Conservation (phyloP, 2,113 vertebrate genomes). For the Falcunculus frontatus region DNA sequence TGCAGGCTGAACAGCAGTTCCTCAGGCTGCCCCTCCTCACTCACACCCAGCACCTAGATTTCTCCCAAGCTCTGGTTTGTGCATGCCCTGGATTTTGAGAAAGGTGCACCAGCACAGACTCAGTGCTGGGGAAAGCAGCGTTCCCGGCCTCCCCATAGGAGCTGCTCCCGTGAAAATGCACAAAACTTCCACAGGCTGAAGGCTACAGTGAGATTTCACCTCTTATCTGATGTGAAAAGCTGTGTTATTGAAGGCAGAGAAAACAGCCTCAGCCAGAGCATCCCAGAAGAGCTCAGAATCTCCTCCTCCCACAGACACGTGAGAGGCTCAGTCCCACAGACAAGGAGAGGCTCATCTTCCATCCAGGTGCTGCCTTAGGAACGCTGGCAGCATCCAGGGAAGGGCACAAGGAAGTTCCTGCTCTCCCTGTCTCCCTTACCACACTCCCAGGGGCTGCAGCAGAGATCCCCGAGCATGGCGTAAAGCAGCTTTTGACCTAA, state of each 20-base stretch:
- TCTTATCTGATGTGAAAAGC: neutral
- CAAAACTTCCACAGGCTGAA: neutral
- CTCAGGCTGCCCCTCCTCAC: neutral
- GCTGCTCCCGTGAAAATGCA: rapidly evolving
- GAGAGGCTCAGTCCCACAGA: too few relatives aligned
- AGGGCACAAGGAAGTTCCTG: neutral
- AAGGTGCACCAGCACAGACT: neutral
- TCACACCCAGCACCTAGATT: neutral
- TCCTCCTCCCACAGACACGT: neutral
- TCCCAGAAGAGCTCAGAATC: neutral
- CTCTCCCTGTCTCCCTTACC: neutral
- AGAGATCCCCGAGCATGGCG: neutral
- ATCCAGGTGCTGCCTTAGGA: neutral
- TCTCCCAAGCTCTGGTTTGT: neutral
- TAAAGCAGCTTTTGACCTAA: neutral
- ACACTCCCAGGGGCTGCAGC: neutral
- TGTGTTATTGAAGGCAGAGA: neutral
- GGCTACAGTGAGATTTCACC: rapidly evolving
- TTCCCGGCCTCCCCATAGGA: neutral
- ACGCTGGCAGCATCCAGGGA: rapidly evolving
- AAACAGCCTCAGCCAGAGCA: neutral
- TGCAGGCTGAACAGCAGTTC: rapidly evolving
- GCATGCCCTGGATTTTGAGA: neutral
- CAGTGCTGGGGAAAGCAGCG: rapidly evolving
- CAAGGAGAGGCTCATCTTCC: neutral